These are phyloP conservation scores for Lydus trimaculatus DNA, from an alignment of 2,888 invertebrate genomes.

Conservation along the genomic window DNA sequence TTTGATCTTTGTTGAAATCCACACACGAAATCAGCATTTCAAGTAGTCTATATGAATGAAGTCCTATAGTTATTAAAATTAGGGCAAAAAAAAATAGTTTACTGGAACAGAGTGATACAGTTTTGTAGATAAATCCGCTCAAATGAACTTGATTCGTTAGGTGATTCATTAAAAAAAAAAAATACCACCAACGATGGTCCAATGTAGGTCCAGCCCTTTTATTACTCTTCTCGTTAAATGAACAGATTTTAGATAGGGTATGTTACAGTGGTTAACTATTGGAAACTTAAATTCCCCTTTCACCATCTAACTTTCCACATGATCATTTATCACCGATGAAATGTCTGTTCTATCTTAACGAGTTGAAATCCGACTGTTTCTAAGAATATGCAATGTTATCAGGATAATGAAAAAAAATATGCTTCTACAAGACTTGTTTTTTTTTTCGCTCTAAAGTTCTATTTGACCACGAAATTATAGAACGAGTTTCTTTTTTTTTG, in stretches of 20 bases:
- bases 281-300: neutral
- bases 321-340: constrained; percentile 9
- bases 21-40: neutral
- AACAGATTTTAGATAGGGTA: constrained; percentile 1
- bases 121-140: neutral
- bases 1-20: neutral
- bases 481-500: neutral
- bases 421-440: neutral
- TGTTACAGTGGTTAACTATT: neutral
- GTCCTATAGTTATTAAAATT: neutral
- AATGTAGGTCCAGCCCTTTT: neutral
- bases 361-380: constrained; percentile 2
- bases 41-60: neutral
- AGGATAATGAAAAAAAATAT: neutral
- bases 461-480: neutral
- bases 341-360: constrained; percentile 1
- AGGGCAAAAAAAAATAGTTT: neutral
- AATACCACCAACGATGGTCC: neutral
- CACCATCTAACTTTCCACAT: neutral
- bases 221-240: neutral
- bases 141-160: neutral
- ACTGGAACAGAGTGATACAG: neutral
- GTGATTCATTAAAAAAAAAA: too few species aligned
- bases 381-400: constrained; percentile 3
- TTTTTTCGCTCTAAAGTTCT: neutral